phyloP scores from a whole-genome alignment of 2,797 vertebrate genomes.

The Gallinago nigripennis region DNA sequence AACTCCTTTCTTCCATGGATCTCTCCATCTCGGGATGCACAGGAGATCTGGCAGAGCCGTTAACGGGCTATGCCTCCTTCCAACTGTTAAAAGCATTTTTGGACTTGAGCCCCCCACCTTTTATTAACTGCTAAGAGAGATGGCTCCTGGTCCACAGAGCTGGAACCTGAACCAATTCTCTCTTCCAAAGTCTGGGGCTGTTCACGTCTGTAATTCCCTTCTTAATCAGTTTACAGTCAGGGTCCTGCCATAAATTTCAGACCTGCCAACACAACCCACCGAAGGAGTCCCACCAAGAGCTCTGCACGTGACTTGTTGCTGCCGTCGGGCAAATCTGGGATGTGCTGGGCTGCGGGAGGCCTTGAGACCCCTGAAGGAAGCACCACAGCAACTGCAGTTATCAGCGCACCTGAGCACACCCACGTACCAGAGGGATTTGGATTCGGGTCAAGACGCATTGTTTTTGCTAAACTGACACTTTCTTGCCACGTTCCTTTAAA shows the following conservation, averaged over 20 bases:
- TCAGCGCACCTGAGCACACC: neutral
- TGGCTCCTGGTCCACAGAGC: neutral
- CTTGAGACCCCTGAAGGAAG: neutral
- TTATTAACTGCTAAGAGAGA: neutral
- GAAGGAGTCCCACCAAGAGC: neutral
- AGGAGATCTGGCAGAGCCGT: neutral
- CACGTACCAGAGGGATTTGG: neutral
- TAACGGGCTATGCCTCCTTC: neutral
- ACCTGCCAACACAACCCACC: neutral
- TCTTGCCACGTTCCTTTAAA: neutral
- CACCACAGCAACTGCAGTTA: neutral
- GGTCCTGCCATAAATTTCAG: neutral
- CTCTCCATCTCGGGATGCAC: neutral
- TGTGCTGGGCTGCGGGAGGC: neutral
- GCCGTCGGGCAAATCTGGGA: fast-evolving
- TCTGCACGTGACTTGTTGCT: neutral
- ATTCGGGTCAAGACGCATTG: fast-evolving
- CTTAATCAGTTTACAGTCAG: neutral
- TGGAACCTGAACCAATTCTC: neutral
- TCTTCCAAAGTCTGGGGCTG: neutral
- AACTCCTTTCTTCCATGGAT: neutral
- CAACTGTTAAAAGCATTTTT: conserved; percentile 46
- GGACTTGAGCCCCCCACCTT: conserved; percentile 29
- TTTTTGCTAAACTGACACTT: neutral
- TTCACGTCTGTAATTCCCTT: neutral